Evolutionary conservation across 1,140 invertebrate species (phyloP), one percentile per base, ranked within the genome.

Genomic region (Dermatophagoides farinae): DNA sequence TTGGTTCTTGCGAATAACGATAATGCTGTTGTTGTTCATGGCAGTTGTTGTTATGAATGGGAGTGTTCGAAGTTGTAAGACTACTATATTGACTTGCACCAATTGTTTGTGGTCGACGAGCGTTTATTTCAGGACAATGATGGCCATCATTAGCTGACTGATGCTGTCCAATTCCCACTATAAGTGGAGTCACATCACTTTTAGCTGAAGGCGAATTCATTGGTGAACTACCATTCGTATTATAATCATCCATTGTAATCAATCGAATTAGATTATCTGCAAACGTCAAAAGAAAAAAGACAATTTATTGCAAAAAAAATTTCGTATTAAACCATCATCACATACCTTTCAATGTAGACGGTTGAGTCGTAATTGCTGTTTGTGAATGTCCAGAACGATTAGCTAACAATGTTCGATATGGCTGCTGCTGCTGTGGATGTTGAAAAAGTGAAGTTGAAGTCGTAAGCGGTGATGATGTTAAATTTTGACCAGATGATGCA

Each of bases 241-340:
- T 38, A 20, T 14, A 49, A 38, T 58, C 57, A 37, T 60, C 44
- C 44, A 60, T 46, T 8, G 58, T 60, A 10, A 60, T 60, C 18
- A 60, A 25, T 50, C 44, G 4, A 49, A 60, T 60, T 10, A 60
- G n/a, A 25, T 60, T 47, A 18, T 60, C 58, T 60, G n/a, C 5
- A 50, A 12, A 50, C 5, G 10, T 18, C 52, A 10, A 22, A 12
- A 49, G 20, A 55, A 39, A 54, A n/a, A 31, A 41, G 23, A 38
- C n/a, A 51, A 25, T 54, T 31, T 39, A 54, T 8, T 43, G 54
- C 8, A 57, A 6, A 16, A 50, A 8, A 6, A 58, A 9, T 44
- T 38, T 10, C 9, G 6, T 25, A 31, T 37, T 16, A 46, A 18
- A 37, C 40, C 4, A 59, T n/a, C n/a, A 20, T 10, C 22, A 57